Evolutionary conservation across 2,113 vertebrate genomes (phyloP).

Genomic region (Grammomys surdaster): DNA sequence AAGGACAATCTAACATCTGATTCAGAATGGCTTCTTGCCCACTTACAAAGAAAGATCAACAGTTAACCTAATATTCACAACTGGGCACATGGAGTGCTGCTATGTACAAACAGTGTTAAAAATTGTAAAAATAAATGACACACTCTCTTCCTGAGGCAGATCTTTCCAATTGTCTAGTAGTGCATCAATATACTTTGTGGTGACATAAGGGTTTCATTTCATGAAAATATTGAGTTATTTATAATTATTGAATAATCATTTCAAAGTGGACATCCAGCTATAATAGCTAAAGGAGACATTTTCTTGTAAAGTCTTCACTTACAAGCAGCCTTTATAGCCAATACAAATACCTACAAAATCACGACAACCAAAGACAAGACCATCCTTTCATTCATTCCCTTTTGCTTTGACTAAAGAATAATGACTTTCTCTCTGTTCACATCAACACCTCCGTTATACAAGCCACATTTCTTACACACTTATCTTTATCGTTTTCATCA

Average conservation of each 20-base stretch:
- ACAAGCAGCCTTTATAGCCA: background rate
- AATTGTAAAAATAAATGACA: background rate
- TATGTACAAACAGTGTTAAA: background rate
- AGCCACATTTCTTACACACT: background rate
- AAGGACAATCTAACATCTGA: constrained; percentile 19
- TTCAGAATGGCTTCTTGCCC: background rate
- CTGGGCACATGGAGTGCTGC: background rate
- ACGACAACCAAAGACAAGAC: background rate
- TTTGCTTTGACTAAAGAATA: constrained; percentile 42
- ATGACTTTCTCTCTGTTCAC: background rate
- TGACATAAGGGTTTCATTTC: background rate
- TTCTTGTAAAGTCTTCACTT: background rate
- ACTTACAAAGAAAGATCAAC: constrained; percentile 1
- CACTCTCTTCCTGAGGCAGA: background rate
- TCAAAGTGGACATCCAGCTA: background rate
- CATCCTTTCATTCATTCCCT: background rate
- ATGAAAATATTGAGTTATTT: constrained; percentile 16
- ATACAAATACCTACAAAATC: constrained; percentile 29
- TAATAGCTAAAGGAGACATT: background rate
- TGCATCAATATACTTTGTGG: background rate
- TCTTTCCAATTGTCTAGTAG: background rate
- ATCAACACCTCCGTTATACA: background rate
- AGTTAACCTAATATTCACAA: background rate
- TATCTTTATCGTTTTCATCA: constrained; percentile 53
- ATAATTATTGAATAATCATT: constrained; percentile 48